These are phyloP conservation scores for Nephrotoma guestfalica DNA, from an alignment of 2,888 invertebrate species.

Conservation along the genomic window DNA sequence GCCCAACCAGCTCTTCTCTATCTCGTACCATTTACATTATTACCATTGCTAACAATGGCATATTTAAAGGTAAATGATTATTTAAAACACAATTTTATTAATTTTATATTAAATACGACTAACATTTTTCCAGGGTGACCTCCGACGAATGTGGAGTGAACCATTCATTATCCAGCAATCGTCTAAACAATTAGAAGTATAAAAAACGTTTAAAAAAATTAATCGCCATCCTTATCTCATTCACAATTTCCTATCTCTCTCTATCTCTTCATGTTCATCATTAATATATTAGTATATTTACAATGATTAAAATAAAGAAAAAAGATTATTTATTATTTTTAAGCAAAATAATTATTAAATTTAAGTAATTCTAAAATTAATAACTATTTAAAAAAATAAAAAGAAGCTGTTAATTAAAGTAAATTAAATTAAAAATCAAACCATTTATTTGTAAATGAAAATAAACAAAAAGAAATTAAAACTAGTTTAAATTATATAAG, in stretches of 20 bases:
- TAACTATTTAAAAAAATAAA: not conserved
- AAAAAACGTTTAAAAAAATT: not conserved
- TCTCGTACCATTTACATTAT: constrained; percentile 91
- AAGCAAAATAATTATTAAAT: not conserved
- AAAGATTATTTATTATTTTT: not conserved
- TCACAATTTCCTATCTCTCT: not conserved
- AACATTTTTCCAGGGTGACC: constrained; percentile 61
- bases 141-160: constrained; percentile 96
- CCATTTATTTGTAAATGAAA: not conserved
- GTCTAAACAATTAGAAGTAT: constrained; percentile 66
- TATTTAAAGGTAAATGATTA: constrained; percentile 68
- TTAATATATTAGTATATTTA: not conserved
- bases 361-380: not conserved
- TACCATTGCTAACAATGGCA: constrained; percentile 94
- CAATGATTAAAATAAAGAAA: not conserved
- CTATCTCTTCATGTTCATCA: not conserved
- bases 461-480: not conserved
- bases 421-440: not conserved
- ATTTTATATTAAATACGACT: constrained; percentile 1
- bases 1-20: constrained; percentile 95
- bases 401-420: not conserved
- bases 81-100: not conserved
- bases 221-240: not conserved
- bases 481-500: not conserved
- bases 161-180: constrained; percentile 74